A percentile compares a stretch with the other conserved stretches of the same genome.
These are phyloP conservation scores for Platerodrilus igneus DNA, from an alignment of 2,888 invertebrate genomes.

Conservation along the genomic window DNA sequence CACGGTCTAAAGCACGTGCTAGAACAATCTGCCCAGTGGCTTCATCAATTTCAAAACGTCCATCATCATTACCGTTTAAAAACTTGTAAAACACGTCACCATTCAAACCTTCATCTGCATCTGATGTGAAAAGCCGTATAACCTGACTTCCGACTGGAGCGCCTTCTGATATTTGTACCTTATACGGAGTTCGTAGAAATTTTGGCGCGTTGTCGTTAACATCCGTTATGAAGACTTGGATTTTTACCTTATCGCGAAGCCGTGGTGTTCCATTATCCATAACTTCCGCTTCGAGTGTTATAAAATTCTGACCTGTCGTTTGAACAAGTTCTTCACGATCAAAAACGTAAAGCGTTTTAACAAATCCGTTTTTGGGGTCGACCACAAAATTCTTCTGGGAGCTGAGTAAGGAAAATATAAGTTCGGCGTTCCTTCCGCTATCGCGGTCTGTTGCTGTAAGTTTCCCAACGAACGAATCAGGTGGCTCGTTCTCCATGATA, in stretches of 20 bases:
- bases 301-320: constrained; percentile 69
- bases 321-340: constrained; percentile 85
- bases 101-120: constrained; percentile 84
- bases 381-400: constrained; percentile 80
- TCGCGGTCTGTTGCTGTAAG: constrained; percentile 85
- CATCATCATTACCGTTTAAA: constrained; percentile 73
- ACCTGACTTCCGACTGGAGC: constrained; percentile 77
- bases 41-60: constrained; percentile 77
- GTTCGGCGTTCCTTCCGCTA: constrained; percentile 85
- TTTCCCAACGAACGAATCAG: constrained; percentile 88
- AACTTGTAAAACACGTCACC: constrained; percentile 85
- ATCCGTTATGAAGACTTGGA: constrained; percentile 82
- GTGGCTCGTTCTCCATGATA: constrained; percentile 81
- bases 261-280: constrained; percentile 77
- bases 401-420: constrained; percentile 73
- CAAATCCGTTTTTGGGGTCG: constrained; percentile 85
- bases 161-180: constrained; percentile 87
- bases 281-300: constrained; percentile 81
- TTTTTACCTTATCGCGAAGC: constrained; percentile 78
- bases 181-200: constrained; percentile 78
- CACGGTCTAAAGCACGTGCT: constrained; percentile 75
- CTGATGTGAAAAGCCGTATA: constrained; percentile 78
- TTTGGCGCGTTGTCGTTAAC: constrained; percentile 87
- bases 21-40: constrained; percentile 84
- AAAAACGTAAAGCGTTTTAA: constrained; percentile 78